Conservation (phyloP, 1,140 invertebrate species). For the Sweltsa coloradensis region DNA sequence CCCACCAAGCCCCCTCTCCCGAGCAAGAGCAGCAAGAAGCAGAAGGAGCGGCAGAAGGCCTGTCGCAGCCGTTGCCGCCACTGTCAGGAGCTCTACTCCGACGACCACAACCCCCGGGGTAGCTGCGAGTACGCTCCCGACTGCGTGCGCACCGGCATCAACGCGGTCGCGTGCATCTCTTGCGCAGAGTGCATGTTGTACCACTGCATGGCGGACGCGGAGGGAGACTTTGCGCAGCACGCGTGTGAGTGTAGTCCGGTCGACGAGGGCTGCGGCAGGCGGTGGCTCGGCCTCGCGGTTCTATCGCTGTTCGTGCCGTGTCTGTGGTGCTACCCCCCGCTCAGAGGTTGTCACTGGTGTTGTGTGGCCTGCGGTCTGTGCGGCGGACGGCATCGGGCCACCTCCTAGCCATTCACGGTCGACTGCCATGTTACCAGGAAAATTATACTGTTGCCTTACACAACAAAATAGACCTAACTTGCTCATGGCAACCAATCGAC, state of each 20-base stretch:
- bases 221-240: constrained; percentile 65
- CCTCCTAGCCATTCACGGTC: constrained; percentile 29
- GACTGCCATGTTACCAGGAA: not conserved
- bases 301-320: constrained; percentile 83
- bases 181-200: constrained; percentile 81
- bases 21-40: constrained; percentile 19
- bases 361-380: constrained; percentile 64
- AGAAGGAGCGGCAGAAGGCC: constrained; percentile 25
- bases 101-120: constrained; percentile 69
- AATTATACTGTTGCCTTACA: not conserved
- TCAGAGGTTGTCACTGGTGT: constrained; percentile 71
- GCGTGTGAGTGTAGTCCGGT: constrained; percentile 57
- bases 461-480: not conserved
- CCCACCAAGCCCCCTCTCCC: constrained; percentile 11
- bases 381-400: constrained; percentile 68
- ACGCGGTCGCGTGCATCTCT: constrained; percentile 69
- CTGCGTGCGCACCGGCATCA: constrained; percentile 63
- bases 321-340: constrained; percentile 83
- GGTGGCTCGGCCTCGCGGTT: constrained; percentile 74
- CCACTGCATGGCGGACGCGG: constrained; percentile 80
- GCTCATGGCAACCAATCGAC: no score
- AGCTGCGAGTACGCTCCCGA: constrained; percentile 84
- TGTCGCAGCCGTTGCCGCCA: constrained; percentile 36
- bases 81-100: constrained; percentile 59
- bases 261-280: constrained; percentile 41